Percentiles rank a stretch among this genome's conserved stretches.
phyloP scores from a whole-genome alignment of 2,888 invertebrate genomes.

The Palloptera scutellata region DNA sequence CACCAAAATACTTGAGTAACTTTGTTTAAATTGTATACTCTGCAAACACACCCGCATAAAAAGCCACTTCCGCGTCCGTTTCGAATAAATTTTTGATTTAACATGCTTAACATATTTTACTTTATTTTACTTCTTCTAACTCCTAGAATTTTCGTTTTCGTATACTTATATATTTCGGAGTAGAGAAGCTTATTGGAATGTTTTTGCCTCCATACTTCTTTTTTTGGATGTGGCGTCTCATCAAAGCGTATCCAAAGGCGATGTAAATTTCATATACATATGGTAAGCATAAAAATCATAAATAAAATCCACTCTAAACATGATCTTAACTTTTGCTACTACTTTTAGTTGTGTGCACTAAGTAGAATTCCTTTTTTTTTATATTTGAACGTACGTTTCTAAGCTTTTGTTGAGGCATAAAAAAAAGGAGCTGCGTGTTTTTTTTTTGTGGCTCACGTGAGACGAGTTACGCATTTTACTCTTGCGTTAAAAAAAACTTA shows the following conservation, averaged over 20 bases:
- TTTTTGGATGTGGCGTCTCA: slow-evolving; percentile 18
- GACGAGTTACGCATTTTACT: slow-evolving; percentile 20
- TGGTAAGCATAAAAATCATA: slow-evolving; percentile 20
- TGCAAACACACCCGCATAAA: too few species aligned
- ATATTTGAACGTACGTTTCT: slow-evolving; percentile 5
- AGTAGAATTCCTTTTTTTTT: not conserved
- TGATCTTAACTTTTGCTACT: slow-evolving; percentile 15
- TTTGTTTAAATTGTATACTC: too few species aligned
- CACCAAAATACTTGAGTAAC: too few species aligned
- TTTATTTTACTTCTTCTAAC: too few species aligned
- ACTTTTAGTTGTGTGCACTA: not conserved
- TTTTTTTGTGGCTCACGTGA: slow-evolving; percentile 16
- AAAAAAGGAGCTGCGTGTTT: not conserved
- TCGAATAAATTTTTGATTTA: too few species aligned
- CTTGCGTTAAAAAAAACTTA: slow-evolving; percentile 18
- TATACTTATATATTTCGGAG: too few species aligned
- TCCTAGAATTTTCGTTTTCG: too few species aligned
- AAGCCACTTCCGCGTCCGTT: too few species aligned
- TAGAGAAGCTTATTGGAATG: not conserved
- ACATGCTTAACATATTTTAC: too few species aligned
- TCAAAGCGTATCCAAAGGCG: slow-evolving; percentile 27
- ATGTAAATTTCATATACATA: slow-evolving; percentile 4
- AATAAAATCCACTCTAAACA: slow-evolving; percentile 29
- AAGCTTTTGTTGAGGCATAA: not conserved
- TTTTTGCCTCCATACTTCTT: not conserved